A percentile compares a stretch with the other conserved stretches of the same genome.
Conservation (phyloP, 2,113 vertebrate genomes). For the Crotalus horridus region DNA sequence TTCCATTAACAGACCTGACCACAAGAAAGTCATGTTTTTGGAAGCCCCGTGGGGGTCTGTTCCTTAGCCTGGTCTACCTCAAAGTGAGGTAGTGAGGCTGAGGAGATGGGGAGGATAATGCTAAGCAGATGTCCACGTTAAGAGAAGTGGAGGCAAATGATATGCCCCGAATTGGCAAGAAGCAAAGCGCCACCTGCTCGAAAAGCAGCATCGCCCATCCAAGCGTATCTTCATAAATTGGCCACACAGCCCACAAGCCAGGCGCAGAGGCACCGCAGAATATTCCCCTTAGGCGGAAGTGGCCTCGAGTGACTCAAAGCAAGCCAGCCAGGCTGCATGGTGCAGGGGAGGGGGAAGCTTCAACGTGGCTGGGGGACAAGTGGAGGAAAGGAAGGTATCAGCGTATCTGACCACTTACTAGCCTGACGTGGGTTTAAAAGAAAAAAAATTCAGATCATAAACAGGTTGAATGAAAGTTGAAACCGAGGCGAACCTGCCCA, state of each 20-base stretch:
- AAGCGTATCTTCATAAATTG: not conserved
- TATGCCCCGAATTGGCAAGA: not conserved
- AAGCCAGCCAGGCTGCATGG: not conserved
- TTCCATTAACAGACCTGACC: not conserved
- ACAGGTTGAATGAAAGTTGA: not conserved
- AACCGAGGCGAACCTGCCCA: no score
- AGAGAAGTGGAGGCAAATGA: not conserved
- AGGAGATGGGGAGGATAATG: not conserved
- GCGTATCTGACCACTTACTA: not conserved
- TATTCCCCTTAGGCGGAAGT: not conserved
- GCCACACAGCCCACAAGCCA: not conserved
- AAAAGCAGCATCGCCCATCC: not conserved
- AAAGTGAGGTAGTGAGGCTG: no score
- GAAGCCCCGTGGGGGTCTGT: not conserved
- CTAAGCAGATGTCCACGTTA: not conserved
- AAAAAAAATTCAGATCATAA: not conserved
- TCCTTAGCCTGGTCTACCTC: not conserved
- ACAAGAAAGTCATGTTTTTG: not conserved
- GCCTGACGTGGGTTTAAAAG: not conserved
- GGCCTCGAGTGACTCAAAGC: conserved; percentile 1
- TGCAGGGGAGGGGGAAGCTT: not conserved
- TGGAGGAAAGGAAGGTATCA: not conserved
- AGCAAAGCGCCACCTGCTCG: not conserved
- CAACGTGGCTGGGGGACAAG: not conserved
- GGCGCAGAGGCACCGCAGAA: not conserved